Base-by-base conservation (phyloP, 2,888 invertebrate species). In the Calliopum simillimum region DNA sequence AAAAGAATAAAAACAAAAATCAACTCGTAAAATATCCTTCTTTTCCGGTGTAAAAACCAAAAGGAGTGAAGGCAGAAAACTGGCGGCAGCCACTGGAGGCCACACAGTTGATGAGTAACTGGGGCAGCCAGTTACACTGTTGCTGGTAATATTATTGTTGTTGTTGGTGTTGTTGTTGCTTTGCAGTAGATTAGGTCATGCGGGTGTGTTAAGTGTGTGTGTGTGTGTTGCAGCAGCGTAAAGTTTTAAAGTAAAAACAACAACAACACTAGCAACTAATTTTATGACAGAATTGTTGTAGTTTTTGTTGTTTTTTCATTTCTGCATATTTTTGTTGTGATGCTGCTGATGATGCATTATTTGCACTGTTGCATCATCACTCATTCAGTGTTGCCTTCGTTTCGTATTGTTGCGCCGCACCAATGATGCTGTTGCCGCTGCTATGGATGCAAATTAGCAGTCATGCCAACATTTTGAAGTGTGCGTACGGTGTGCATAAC, bases 121-220 rank as follows among this genome's bases (percentile, higher is more conserved):
- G 59, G 67, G 68, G 51, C 59, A 68, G 16, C 12, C 33, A 49
- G n/a, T 19, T 11, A 16, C 14, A 11, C 8, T 19, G 19, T 49
- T 19, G 19, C 8, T 16, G 19, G n/a, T 56, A 44, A 46, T 46
- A 12, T 49, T 19, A 13, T 49, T 16, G 49, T 49, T 19, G 51
- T n/a, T n/a, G 19, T 25, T 56, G 55, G 53, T 46, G 19, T 49
- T 19, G 51, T 49, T 16, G 49, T 49, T 19, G 51, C 8, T 33
- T 8, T 41, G 49, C 58, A 47, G 46, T 55, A 46, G 63, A 69
- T 69, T 69, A 69, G 69, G 69, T 69, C 69, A 69, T 69, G 44
- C 69, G 19, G 63, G 69, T 21, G 63, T 69, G 55, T 23, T 44
- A n/a, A 49, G 23, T 43, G 49, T 19, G 49, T 53, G 44, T 25